Evolutionary conservation across 2,113 vertebrate genomes (phyloP).

Genomic region (Notothenia rossii): DNA sequence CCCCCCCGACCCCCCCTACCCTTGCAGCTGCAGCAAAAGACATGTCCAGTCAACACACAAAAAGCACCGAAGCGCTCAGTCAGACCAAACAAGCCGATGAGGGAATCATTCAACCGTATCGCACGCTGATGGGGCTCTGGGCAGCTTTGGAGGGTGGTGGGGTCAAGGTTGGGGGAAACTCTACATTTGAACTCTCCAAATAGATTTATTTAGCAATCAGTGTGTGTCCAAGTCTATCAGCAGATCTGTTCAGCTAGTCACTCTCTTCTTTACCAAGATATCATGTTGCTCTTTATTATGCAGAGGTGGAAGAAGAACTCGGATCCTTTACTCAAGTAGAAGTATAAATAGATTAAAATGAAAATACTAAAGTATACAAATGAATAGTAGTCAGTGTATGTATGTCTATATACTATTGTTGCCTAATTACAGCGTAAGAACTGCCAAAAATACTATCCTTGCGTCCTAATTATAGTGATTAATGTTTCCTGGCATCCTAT

Average conservation of each 20-base stretch:
- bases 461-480: constrained; percentile 43
- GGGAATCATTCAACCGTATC: constrained; percentile 41
- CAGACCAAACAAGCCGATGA: constrained; percentile 57
- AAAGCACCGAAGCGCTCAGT: constrained; percentile 31
- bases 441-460: constrained; percentile 15
- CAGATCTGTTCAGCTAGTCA: neutral
- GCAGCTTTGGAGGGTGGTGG: constrained; percentile 33
- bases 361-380: too few relatives aligned
- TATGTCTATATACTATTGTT: constrained; percentile 20
- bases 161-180: constrained; percentile 39
- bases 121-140: constrained; percentile 18
- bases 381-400: too few relatives aligned
- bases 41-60: constrained; percentile 46
- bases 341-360: too few relatives aligned
- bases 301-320: too few relatives aligned
- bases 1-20: neutral
- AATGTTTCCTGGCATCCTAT: constrained; percentile 50
- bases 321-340: too few relatives aligned
- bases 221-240: neutral
- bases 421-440: constrained; percentile 31
- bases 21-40: constrained; percentile 19
- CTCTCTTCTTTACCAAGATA: neutral
- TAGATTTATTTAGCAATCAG: neutral
- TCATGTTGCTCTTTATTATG: constrained; percentile 14
- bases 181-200: constrained; percentile 27